Evolutionary conservation across 2,888 invertebrate species (phyloP).

Genomic region (Synergus gifuensis): DNA sequence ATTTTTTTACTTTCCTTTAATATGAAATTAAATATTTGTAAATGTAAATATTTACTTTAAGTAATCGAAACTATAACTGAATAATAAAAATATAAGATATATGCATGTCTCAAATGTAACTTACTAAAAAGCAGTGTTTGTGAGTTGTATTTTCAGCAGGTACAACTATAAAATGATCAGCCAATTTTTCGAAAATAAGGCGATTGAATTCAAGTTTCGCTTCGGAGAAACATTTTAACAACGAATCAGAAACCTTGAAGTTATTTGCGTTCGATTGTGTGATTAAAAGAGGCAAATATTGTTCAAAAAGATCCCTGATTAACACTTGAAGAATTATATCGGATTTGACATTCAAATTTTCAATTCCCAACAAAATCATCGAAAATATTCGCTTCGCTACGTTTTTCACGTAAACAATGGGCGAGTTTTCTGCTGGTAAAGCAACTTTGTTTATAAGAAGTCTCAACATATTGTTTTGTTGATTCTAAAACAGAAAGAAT

Average conservation of each 20-base stretch:
- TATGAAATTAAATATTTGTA: not conserved
- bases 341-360: slow-evolving; percentile 64
- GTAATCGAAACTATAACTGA: no score
- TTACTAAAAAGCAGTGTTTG: slow-evolving; percentile 71
- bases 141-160: slow-evolving; percentile 68
- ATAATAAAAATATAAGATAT: not conserved
- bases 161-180: slow-evolving; percentile 65
- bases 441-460: slow-evolving; percentile 67
- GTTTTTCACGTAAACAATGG: slow-evolving; percentile 58
- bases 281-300: slow-evolving; percentile 70
- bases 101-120: slow-evolving; percentile 33
- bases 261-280: slow-evolving; percentile 56
- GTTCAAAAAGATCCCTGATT: slow-evolving; percentile 70
- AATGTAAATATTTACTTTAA: not conserved
- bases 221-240: slow-evolving; percentile 70
- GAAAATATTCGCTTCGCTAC: slow-evolving; percentile 72
- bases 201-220: slow-evolving; percentile 62
- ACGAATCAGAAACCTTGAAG: slow-evolving; percentile 66
- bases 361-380: slow-evolving; percentile 72
- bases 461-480: slow-evolving; percentile 69
- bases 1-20: not conserved
- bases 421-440: slow-evolving; percentile 67
- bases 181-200: slow-evolving; percentile 66
- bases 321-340: slow-evolving; percentile 69
- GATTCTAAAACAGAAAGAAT: slow-evolving; percentile 64